Conservation (phyloP, 2,113 vertebrate species). For the Eleginops maclovinus region DNA sequence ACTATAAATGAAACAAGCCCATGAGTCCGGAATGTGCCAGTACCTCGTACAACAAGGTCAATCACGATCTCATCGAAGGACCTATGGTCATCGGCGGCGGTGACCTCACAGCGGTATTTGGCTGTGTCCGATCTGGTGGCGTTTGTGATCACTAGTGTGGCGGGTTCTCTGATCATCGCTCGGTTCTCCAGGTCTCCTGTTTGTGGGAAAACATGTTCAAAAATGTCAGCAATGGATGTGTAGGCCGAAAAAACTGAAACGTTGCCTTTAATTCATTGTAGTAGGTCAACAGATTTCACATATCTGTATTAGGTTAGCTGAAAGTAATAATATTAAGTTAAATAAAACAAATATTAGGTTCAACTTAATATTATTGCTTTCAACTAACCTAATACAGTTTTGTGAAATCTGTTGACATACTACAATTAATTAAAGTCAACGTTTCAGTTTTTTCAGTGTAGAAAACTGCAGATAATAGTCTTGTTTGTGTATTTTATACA, state of each 20-base stretch:
- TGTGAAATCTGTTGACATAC: too few species aligned
- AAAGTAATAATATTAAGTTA: too few species aligned
- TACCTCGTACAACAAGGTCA: constrained; percentile 92
- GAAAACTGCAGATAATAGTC: neutral
- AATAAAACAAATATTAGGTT: too few species aligned
- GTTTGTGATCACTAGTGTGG: constrained; percentile 90
- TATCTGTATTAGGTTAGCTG: too few species aligned
- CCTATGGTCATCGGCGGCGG: constrained; percentile 87
- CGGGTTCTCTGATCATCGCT: constrained; percentile 88
- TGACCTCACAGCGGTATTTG: constrained; percentile 94
- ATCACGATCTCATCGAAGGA: constrained; percentile 93
- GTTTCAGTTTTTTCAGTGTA: too few species aligned
- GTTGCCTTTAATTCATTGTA: too few species aligned
- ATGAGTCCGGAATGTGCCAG: neutral
- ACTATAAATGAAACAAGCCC: neutral
- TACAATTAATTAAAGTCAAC: too few species aligned
- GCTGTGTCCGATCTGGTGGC: constrained; percentile 92
- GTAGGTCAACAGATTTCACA: too few species aligned
- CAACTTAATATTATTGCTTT: too few species aligned
- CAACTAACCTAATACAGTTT: too few species aligned
- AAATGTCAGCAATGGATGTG: neutral
- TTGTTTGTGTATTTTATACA: neutral
- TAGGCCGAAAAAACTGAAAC: too few species aligned
- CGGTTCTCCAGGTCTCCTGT: constrained; percentile 90
- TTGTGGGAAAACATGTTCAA: neutral